Conservation (phyloP, 2,797 vertebrate species). For the Gadopsis marmoratus region DNA sequence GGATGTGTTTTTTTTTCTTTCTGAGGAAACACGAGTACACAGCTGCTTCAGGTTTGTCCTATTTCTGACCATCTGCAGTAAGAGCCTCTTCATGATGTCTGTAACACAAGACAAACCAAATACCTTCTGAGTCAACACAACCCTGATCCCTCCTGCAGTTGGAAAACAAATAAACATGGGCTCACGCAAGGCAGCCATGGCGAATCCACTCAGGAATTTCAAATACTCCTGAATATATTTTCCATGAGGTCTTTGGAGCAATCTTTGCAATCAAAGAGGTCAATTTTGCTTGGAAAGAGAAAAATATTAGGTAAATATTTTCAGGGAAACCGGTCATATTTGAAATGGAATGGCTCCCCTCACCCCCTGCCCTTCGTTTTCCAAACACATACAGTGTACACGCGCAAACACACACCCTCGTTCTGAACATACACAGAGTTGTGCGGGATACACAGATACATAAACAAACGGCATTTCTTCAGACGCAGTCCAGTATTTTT, state of each 20-base stretch:
- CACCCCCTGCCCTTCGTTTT: conserved; percentile 51
- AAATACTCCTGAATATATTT: conserved; percentile 83
- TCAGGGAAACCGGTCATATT: conserved; percentile 77
- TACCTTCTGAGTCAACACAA: conserved; percentile 81
- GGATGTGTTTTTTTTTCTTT: conserved; percentile 15
- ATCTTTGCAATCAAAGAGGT: conserved; percentile 80
- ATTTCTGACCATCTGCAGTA: conserved; percentile 71
- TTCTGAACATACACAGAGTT: conserved; percentile 24
- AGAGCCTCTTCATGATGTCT: conserved; percentile 73
- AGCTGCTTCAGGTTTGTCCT: conserved; percentile 77
- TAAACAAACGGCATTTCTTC: conserved; percentile 64
- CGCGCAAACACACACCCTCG: conserved; percentile 49
- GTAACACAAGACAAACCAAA: conserved; percentile 79
- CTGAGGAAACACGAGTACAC: conserved; percentile 57
- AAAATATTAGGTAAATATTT: conserved; percentile 86
- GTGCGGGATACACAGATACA: conserved; percentile 35
- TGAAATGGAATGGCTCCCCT: conserved; percentile 77
- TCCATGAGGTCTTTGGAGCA: conserved; percentile 81
- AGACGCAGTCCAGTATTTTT: conserved; percentile 55
- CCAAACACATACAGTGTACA: conserved; percentile 41
- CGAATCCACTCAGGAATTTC: conserved; percentile 78
- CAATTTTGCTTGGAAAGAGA: conserved; percentile 79
- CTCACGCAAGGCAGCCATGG: conserved; percentile 68
- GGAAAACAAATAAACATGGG: conserved; percentile 83
- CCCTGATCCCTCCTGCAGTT: conserved; percentile 68